These are phyloP conservation scores for Gymnorhina tibicen DNA, from an alignment of 2,113 vertebrate genomes.

Conservation along the genomic window DNA sequence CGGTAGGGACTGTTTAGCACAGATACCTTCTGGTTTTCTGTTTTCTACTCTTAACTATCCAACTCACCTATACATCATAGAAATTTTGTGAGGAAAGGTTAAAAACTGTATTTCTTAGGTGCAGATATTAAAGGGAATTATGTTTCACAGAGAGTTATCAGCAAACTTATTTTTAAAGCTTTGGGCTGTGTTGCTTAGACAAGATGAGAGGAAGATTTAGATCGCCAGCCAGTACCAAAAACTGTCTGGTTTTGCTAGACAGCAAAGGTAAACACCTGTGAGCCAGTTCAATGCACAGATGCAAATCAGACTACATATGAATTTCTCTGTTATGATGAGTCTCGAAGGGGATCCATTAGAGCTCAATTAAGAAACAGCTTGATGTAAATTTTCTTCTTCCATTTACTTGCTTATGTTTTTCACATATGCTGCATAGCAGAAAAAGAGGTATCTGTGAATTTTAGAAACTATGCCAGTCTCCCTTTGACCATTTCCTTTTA, in stretches of 20 bases:
- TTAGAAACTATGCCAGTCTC: background rate
- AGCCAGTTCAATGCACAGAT: background rate
- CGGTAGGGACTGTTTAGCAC: background rate
- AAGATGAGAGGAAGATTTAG: background rate
- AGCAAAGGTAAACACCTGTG: constrained; percentile 2
- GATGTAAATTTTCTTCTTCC: background rate
- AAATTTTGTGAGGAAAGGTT: background rate
- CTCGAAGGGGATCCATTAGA: constrained; percentile 29
- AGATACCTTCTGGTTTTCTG: background rate
- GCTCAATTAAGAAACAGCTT: constrained; percentile 1
- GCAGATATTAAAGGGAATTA: background rate
- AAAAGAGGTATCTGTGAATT: background rate
- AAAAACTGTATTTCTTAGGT: background rate
- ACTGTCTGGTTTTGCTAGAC: background rate
- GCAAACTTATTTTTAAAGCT: background rate
- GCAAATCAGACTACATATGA: background rate
- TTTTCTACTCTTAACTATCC: background rate
- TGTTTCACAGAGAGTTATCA: background rate
- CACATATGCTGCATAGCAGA: background rate
- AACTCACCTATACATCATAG: background rate
- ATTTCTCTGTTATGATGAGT: background rate
- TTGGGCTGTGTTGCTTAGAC: background rate
- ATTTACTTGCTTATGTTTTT: background rate
- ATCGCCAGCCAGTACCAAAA: background rate
- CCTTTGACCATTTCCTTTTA: background rate